Evolutionary conservation across 2,797 vertebrate species (phyloP).

Genomic region (Pangasius larnaudii): DNA sequence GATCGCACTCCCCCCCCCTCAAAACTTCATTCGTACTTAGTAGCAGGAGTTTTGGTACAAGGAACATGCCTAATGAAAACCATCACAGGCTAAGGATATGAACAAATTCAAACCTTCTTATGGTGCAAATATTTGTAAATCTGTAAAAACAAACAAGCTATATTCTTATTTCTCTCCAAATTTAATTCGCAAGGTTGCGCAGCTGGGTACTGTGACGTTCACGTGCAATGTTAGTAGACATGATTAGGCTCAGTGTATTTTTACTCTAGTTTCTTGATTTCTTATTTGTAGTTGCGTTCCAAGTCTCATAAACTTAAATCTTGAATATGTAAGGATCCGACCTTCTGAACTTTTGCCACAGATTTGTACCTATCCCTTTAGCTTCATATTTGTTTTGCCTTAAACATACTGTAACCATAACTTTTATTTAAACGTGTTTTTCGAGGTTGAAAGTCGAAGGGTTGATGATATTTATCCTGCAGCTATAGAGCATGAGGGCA

Average conservation of each 20-base stretch:
- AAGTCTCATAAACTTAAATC: background rate
- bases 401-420: background rate
- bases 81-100: background rate
- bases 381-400: background rate
- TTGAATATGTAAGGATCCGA: background rate
- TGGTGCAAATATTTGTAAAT: background rate
- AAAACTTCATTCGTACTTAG: background rate
- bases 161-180: background rate
- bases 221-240: background rate
- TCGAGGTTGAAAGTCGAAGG: background rate
- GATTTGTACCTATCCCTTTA: background rate
- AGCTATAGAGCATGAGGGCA: background rate
- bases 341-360: background rate
- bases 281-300: no score
- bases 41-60: background rate
- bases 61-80: background rate
- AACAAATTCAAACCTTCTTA: background rate
- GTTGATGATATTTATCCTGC: slow-evolving; percentile 2
- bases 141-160: background rate
- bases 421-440: background rate
- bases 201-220: background rate
- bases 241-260: background rate
- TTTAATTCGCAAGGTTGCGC: background rate
- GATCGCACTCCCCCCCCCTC: background rate
- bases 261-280: background rate